Conservation (phyloP, 2,888 invertebrate genomes). For the Lochmaea crataegi region DNA sequence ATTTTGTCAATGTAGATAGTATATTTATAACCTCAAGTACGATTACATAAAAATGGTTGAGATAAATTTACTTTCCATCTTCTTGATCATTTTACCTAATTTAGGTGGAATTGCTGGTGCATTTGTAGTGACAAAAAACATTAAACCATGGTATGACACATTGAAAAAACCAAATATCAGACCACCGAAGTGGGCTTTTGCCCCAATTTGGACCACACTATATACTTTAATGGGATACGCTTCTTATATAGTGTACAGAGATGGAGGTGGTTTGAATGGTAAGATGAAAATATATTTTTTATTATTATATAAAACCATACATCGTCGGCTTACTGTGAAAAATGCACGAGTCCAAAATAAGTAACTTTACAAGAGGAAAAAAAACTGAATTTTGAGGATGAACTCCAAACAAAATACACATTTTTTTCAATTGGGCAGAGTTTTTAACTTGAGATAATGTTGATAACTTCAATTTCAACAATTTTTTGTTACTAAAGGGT, state of each 20-base stretch:
- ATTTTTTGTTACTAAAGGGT: too few species aligned
- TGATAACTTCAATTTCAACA: too few species aligned
- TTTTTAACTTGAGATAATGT: too few species aligned
- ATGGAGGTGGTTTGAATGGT: constrained; percentile 80
- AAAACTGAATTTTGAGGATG: too few species aligned
- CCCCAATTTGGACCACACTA: constrained; percentile 81
- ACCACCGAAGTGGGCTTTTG: constrained; percentile 85
- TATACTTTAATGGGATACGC: constrained; percentile 87
- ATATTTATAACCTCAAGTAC: too few species aligned
- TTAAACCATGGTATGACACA: constrained; percentile 77
- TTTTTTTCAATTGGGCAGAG: too few species aligned
- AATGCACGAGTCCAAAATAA: too few species aligned
- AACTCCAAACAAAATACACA: too few species aligned
- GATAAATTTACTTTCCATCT: constrained; percentile 61
- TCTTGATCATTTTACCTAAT: constrained; percentile 74
- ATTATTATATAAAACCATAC: too few species aligned
- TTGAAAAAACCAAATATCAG: constrained; percentile 81
- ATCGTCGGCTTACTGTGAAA: too few species aligned
- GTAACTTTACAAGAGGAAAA: too few species aligned
- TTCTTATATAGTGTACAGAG: constrained; percentile 82
- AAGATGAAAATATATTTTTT: constrained; percentile 37
- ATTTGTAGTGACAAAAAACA: constrained; percentile 73
- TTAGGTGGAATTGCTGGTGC: constrained; percentile 77
- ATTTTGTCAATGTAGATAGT: too few species aligned
- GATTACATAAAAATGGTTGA: constrained; percentile 2